These are phyloP conservation scores for Astur gentilis DNA, from an alignment of 2,113 vertebrate species.

Conservation along the genomic window DNA sequence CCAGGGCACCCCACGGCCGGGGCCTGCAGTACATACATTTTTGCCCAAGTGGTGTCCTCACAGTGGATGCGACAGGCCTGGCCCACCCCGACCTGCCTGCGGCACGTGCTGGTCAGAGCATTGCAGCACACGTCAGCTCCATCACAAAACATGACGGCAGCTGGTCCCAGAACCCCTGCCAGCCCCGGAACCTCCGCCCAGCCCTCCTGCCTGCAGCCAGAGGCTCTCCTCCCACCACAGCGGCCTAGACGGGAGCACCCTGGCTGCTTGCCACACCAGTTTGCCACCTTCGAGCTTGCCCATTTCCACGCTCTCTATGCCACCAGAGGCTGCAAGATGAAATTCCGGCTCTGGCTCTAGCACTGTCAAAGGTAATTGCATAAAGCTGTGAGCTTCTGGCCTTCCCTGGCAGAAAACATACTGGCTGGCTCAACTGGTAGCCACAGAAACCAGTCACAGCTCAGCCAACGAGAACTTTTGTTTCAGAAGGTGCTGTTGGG, in stretches of 20 bases:
- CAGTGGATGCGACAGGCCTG: no score
- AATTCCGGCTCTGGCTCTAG: neutral
- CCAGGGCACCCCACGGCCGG: rapidly evolving
- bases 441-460: neutral
- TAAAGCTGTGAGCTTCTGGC: neutral
- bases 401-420: rapidly evolving
- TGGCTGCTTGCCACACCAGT: neutral
- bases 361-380: neutral
- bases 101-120: neutral
- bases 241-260: neutral
- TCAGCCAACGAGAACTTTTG: neutral
- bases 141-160: neutral
- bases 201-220: rapidly evolving
- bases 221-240: neutral
- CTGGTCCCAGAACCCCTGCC: neutral
- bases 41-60: neutral
- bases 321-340: neutral
- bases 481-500: neutral
- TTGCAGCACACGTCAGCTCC: rapidly evolving
- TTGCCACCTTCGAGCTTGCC: neutral
- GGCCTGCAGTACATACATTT: no score
- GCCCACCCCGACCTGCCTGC: neutral
- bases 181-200: no score
- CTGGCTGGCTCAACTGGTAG: neutral
- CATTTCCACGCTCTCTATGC: neutral